These are phyloP conservation scores for Phalanger gymnotis DNA, from an alignment of 2,797 vertebrate genomes.

Conservation along the genomic window DNA sequence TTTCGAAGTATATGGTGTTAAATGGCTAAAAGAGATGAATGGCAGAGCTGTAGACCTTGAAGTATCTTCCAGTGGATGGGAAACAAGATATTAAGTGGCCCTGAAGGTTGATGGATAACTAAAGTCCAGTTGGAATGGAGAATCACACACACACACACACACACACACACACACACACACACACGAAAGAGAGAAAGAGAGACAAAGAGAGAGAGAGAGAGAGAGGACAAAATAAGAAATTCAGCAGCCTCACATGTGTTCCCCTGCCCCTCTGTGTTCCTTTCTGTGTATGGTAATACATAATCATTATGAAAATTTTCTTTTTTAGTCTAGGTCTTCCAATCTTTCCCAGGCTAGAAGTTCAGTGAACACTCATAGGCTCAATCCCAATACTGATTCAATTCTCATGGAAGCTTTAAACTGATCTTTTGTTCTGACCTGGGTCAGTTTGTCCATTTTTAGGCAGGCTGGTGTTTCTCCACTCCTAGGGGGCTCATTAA, in stretches of 20 bases:
- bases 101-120: not conserved
- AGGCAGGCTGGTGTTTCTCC: not conserved
- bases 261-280: not conserved
- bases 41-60: not conserved
- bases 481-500: not conserved
- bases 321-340: not conserved
- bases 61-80: not conserved
- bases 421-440: not conserved
- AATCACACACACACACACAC: fast-evolving
- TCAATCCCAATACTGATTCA: not conserved
- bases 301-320: not conserved
- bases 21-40: not conserved
- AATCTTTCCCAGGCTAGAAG: not conserved
- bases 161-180: not conserved
- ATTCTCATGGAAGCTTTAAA: not conserved
- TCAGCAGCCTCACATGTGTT: not conserved
- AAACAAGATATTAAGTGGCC: not conserved
- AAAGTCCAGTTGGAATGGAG: not conserved
- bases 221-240: not conserved
- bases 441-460: not conserved
- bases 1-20: not conserved
- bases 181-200: not conserved
- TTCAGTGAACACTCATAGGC: not conserved
- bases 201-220: not conserved
- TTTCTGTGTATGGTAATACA: not conserved